Conservation (phyloP, 2,888 invertebrate genomes). For the Coenonympha glycerion region DNA sequence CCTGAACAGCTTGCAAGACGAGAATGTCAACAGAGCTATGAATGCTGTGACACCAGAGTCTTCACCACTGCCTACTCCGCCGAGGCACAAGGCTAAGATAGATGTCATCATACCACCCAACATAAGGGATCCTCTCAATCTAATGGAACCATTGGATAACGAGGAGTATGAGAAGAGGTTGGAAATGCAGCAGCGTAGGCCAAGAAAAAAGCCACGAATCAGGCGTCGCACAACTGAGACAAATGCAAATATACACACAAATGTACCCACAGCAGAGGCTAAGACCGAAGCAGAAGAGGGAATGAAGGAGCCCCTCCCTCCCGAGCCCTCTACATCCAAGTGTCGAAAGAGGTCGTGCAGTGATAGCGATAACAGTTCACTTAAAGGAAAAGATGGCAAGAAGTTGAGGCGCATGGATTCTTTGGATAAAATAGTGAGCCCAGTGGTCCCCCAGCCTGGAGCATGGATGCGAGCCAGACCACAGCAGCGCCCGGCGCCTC, state of each 20-base stretch:
- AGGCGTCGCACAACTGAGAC: slow-evolving; percentile 69
- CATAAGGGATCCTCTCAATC: slow-evolving; percentile 92
- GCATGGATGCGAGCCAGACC: slow-evolving; percentile 82
- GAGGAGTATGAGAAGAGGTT: slow-evolving; percentile 88
- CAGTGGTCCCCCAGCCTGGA: slow-evolving; percentile 92
- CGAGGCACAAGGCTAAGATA: slow-evolving; percentile 84
- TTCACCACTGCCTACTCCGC: slow-evolving; percentile 91
- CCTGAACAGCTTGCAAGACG: slow-evolving; percentile 91
- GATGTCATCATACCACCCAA: slow-evolving; percentile 95
- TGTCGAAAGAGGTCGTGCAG: slow-evolving; percentile 69
- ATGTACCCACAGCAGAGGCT: slow-evolving; percentile 40
- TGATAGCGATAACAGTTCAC: slow-evolving; percentile 75
- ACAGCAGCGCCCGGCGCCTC: slow-evolving; percentile 53
- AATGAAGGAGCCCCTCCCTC: slow-evolving; percentile 58
- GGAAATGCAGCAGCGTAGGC: slow-evolving; percentile 80
- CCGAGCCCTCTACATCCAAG: slow-evolving; percentile 58
- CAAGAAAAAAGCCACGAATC: slow-evolving; percentile 80
- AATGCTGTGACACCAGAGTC: slow-evolving; percentile 95
- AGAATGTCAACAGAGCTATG: slow-evolving; percentile 84
- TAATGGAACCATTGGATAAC: slow-evolving; percentile 86
- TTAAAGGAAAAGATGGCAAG: slow-evolving; percentile 68
- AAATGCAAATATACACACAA: slow-evolving; percentile 30
- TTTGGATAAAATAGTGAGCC: slow-evolving; percentile 93
- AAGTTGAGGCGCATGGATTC: slow-evolving; percentile 81
- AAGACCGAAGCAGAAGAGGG: slow-evolving; percentile 44